Evolutionary conservation across 2,113 vertebrate genomes (phyloP).

Genomic region (Tragelaphus scriptus): DNA sequence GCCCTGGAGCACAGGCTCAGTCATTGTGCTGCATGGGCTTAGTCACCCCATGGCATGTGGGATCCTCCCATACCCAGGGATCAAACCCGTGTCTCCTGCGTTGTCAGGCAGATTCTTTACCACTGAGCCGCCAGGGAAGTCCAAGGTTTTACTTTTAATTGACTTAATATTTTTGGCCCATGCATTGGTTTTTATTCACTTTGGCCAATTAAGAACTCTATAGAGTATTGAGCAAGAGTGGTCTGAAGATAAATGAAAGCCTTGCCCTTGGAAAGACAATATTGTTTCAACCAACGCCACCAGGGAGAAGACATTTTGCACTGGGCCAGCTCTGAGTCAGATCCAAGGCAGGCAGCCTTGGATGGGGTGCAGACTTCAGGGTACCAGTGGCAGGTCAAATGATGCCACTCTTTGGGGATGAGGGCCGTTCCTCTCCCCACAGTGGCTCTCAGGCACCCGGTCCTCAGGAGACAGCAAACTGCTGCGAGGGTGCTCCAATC

Average conservation of each 20-base stretch:
- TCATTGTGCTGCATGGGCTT: not conserved
- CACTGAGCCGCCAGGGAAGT: not conserved
- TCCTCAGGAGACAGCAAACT: fast-evolving
- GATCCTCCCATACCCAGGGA: not conserved
- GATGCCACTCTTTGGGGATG: no score
- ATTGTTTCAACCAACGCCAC: not conserved
- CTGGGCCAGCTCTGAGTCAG: not conserved
- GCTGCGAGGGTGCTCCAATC: fast-evolving
- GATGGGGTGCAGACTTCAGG: not conserved
- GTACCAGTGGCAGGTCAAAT: fast-evolving
- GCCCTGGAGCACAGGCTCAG: not conserved
- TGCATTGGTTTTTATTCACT: not conserved
- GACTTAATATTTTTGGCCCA: not conserved
- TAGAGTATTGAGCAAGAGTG: no score
- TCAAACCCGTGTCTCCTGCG: not conserved
- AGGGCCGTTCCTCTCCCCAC: fast-evolving
- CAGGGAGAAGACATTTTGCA: not conserved
- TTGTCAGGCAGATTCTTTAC: not conserved
- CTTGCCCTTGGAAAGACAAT: not conserved
- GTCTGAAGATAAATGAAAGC: not conserved
- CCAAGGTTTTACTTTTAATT: not conserved
- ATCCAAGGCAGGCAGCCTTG: not conserved
- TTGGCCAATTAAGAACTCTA: not conserved
- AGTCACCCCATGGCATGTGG: not conserved
- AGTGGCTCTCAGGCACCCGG: fast-evolving